A percentile compares a stretch with the other conserved stretches of the same genome.
phyloP scores from a whole-genome alignment of 2,888 invertebrate genomes.

The Pasiphila rectangulata region DNA sequence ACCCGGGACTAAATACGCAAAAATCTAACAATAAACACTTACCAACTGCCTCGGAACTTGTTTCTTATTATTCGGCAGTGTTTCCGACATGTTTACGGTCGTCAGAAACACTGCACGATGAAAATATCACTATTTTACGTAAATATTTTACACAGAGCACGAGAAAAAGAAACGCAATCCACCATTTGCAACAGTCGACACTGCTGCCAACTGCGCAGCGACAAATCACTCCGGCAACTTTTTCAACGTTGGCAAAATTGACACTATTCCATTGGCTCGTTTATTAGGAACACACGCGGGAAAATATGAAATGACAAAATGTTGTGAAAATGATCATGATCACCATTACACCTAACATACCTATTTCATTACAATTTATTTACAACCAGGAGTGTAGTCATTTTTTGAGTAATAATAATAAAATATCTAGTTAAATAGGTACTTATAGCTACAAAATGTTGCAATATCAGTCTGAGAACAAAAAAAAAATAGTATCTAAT shows the following conservation, averaged over 20 bases:
- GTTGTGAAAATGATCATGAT: neutral
- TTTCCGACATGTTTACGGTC: constrained; percentile 80
- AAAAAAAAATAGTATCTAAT: too few species aligned
- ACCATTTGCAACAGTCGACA: constrained; percentile 80
- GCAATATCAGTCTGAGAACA: too few species aligned
- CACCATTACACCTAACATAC: neutral
- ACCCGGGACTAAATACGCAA: constrained; percentile 80
- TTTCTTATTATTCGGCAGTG: constrained; percentile 80
- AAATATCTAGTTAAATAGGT: too few species aligned
- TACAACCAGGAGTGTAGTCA: too few species aligned
- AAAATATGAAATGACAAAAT: constrained; percentile 61
- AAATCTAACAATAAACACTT: constrained; percentile 78
- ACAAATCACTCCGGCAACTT: constrained; percentile 67
- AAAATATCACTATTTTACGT: constrained; percentile 80
- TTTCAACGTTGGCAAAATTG: constrained; percentile 58
- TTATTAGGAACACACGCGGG: constrained; percentile 51
- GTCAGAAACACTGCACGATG: constrained; percentile 79
- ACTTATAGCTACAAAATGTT: too few species aligned
- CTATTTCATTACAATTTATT: too few species aligned
- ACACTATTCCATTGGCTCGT: constrained; percentile 66
- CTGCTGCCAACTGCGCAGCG: constrained; percentile 71
- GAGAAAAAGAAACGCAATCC: constrained; percentile 81
- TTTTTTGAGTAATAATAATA: too few species aligned
- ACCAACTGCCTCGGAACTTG: constrained; percentile 83
- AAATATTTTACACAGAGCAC: constrained; percentile 82